phyloP scores from a whole-genome alignment of 2,113 vertebrate genomes.

The Sarotherodon lohbergeri region DNA sequence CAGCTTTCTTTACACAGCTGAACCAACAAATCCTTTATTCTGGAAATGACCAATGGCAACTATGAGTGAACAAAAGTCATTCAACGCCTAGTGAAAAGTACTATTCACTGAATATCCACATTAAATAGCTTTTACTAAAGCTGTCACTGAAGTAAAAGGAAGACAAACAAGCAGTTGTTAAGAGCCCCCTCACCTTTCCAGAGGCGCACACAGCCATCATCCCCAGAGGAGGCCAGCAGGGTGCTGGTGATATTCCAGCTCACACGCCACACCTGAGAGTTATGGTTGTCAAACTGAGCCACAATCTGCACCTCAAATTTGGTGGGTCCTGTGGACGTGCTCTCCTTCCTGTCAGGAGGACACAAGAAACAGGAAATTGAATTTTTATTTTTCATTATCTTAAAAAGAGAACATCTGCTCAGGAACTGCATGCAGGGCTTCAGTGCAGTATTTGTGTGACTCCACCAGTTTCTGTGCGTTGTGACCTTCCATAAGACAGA shows the following conservation, averaged over 20 bases:
- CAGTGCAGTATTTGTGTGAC: not conserved
- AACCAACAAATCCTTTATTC: not conserved
- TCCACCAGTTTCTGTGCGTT: not conserved
- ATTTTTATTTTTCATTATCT: not conserved
- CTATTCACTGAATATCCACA: not conserved
- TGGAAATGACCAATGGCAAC: not conserved
- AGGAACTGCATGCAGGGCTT: not conserved
- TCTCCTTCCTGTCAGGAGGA: slow-evolving; percentile 80
- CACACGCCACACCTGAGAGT: slow-evolving; percentile 96
- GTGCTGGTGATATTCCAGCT: slow-evolving; percentile 99
- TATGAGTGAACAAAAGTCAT: not conserved
- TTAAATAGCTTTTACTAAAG: not conserved
- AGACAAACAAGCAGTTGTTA: not conserved
- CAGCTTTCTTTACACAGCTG: not conserved
- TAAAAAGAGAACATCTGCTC: not conserved
- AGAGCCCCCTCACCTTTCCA: slow-evolving; percentile 85
- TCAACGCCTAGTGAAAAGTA: not conserved
- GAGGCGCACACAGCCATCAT: slow-evolving; percentile 93
- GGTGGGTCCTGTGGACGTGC: slow-evolving; percentile 83
- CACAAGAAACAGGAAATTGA: not conserved
- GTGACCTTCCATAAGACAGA: not conserved
- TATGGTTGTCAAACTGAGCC: slow-evolving; percentile 96
- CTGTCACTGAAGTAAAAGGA: not conserved
- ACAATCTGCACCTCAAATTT: slow-evolving; percentile 94
- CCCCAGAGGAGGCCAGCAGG: slow-evolving; percentile 92